phyloP scores from a whole-genome alignment of 2,888 invertebrate genomes.

The Limenitis camilla region DNA sequence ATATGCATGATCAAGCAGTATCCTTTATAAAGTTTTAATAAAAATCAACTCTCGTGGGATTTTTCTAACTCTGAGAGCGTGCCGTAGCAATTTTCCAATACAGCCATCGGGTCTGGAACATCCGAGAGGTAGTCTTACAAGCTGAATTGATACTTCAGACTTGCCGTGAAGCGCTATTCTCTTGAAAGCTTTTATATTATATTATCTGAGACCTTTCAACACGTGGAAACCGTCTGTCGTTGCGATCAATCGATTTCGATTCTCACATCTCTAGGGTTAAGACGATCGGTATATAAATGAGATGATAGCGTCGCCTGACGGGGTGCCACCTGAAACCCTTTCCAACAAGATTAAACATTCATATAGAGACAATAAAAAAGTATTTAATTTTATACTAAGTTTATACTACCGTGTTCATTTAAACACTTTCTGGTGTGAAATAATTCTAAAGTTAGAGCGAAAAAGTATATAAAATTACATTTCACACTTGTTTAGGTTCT shows the following conservation, averaged over 20 bases:
- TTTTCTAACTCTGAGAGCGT: conserved; percentile 33
- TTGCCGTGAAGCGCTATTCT: conserved; percentile 64
- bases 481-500: no score
- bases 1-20: conserved; percentile 15
- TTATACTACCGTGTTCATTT: no score
- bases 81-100: conserved; percentile 64
- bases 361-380: no score
- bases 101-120: conserved; percentile 57
- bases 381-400: no score
- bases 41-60: conserved; percentile 54
- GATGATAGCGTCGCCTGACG: conserved; percentile 18
- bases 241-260: conserved; percentile 62
- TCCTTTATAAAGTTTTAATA: conserved; percentile 53
- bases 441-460: no score
- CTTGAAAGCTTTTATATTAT: conserved; percentile 74
- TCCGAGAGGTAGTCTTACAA: conserved; percentile 66
- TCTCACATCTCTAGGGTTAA: conserved; percentile 56
- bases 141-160: conserved; percentile 73
- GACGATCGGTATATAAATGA: conserved; percentile 23
- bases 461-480: no score
- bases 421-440: no score
- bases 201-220: conserved; percentile 70
- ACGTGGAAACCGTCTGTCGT: conserved; percentile 68
- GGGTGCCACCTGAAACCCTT: conserved; percentile 7
- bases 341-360: background rate